Percentiles rank a stretch among this genome's conserved stretches.
Evolutionary conservation across 2,113 vertebrate genomes (phyloP).

Genomic region (Fukomys damarensis): DNA sequence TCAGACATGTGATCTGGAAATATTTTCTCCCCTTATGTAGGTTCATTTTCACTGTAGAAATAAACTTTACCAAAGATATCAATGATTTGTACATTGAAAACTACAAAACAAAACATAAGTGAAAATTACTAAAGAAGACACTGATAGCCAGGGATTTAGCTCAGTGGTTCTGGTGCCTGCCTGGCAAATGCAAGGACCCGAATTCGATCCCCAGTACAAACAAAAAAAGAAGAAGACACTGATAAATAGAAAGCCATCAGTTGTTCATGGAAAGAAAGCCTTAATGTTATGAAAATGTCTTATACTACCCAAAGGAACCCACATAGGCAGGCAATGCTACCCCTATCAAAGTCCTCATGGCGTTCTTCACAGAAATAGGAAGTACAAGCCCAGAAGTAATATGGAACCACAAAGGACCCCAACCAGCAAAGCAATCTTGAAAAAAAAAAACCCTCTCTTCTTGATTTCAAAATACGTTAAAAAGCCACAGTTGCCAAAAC

Average conservation of each 20-base stretch:
- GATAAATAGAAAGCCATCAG: not conserved
- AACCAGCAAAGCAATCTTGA: not conserved
- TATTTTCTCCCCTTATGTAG: not conserved
- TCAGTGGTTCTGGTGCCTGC: too few species aligned
- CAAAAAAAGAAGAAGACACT: not conserved
- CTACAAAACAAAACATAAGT: not conserved
- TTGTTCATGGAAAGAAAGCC: not conserved
- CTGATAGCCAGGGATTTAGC: too few species aligned
- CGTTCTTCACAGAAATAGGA: not conserved
- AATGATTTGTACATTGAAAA: constrained; percentile 3
- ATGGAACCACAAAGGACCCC: not conserved
- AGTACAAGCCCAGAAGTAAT: not conserved
- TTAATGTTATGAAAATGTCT: not conserved
- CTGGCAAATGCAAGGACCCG: too few species aligned
- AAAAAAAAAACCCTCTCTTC: not conserved
- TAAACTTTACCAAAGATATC: not conserved
- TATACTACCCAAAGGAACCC: not conserved
- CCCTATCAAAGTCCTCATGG: not conserved
- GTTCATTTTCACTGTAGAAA: not conserved
- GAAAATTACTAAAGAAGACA: constrained; percentile 6
- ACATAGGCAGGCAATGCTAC: not conserved
- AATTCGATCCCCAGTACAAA: too few species aligned
- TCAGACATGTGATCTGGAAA: not conserved
- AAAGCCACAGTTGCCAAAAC: constrained; percentile 10
- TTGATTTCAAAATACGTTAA: constrained; percentile 13